Evolutionary conservation across 1,140 invertebrate species (phyloP), one percentile per base, ranked within the genome.

Genomic region (Gonioctena quinquepunctata): DNA sequence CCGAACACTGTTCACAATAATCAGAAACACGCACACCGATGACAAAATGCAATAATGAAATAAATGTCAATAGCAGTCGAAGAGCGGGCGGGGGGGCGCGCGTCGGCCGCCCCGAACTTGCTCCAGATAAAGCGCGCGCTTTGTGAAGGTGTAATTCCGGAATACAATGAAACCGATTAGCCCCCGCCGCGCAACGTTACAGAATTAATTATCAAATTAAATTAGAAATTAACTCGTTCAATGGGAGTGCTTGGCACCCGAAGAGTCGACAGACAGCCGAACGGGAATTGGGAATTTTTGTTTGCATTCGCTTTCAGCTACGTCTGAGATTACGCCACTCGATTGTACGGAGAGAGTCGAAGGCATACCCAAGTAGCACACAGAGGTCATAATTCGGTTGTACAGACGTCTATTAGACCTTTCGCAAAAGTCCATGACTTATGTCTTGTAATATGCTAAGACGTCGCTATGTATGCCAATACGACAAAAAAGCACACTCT

Each of bases 131-230:
- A n/a, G 66, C 63, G 73, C 59, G 69, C n/a, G 66, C 21, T 60
- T 76, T 73, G 61, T 73, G 78, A 79, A 79, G 77, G 78, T 78
- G 78, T 80, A 80, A 80, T 80, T 80, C 70, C 73, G 70, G 49
- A 42, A 49, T 63, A 80, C 78, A 80, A 80, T 80, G 66, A 71
- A 78, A 77, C 56, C 79, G 79, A 80, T 80, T 80, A 80, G 79
- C 79, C 72, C 77, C 78, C 74, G 75, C 76, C 70, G 76, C 65
- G 75, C 65, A 62, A 50, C 68, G 72, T 70, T 74, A 75, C 75
- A 83, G 83, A 84, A 83, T 86, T 86, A 87, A 86, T 86, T 86
- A 87, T 85, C 84, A 85, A 86, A 86, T 86, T 87, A 86, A 87
- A 87, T 86, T 86, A 85, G 84, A 86, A 86, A 86, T 86, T 86